A percentile compares a stretch with the other conserved stretches of the same genome.
phyloP scores from a whole-genome alignment of 2,888 invertebrate species.

The Polyploca ridens region DNA sequence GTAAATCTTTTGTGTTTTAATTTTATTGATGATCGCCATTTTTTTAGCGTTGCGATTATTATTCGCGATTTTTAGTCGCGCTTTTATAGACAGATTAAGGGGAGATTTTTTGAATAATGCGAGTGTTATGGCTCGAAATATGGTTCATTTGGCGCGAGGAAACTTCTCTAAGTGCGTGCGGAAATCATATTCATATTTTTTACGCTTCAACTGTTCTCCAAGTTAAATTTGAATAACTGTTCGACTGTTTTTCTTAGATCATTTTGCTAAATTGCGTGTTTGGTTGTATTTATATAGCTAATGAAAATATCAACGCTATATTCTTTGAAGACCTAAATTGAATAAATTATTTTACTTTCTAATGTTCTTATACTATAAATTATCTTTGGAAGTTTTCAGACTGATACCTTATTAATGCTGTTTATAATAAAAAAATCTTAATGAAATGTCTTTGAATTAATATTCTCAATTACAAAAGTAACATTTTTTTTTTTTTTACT shows the following conservation, averaged over 20 bases:
- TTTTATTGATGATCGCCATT: too few relatives aligned
- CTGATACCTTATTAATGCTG: too few relatives aligned
- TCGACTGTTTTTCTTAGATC: neutral
- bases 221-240: slow-evolving; percentile 72
- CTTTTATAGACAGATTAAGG: slow-evolving; percentile 31
- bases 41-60: neutral
- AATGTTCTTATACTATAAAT: too few relatives aligned
- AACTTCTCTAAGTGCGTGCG: slow-evolving; percentile 75
- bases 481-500: too few relatives aligned
- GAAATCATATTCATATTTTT: slow-evolving; percentile 84
- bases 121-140: slow-evolving; percentile 81
- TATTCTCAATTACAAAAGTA: too few relatives aligned
- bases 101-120: slow-evolving; percentile 74
- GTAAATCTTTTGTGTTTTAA: too few relatives aligned
- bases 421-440: too few relatives aligned
- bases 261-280: neutral
- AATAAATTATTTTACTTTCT: too few relatives aligned
- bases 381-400: too few relatives aligned
- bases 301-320: too few relatives aligned
- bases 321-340: too few relatives aligned
- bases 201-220: slow-evolving; percentile 77
- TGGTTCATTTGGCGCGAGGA: slow-evolving; percentile 81
- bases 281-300: neutral
- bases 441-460: too few relatives aligned
- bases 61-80: slow-evolving; percentile 25